phyloP scores from a whole-genome alignment of 2,888 invertebrate genomes.

The Erebia epiphron region DNA sequence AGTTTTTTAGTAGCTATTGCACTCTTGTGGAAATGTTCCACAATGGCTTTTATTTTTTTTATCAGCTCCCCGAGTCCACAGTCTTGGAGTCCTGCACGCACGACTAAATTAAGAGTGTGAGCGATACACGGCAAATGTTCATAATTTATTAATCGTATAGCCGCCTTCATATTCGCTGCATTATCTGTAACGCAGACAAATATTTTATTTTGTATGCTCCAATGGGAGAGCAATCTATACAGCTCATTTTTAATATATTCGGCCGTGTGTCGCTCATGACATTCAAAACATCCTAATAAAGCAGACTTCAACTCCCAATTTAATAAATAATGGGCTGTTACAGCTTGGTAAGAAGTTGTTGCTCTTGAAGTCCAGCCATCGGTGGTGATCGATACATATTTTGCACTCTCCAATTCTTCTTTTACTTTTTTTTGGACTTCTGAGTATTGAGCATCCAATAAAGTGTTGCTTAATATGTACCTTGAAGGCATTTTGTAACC shows the following conservation, averaged over 20 bases:
- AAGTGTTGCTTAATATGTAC: slow-evolving; percentile 42
- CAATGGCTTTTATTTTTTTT: too few relatives aligned
- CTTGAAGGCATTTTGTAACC: slow-evolving; percentile 43
- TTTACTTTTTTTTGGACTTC: slow-evolving; percentile 39
- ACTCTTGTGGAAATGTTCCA: too few relatives aligned
- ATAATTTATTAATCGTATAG: slow-evolving; percentile 44
- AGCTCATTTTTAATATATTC: slow-evolving; percentile 28
- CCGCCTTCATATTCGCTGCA: slow-evolving; percentile 47
- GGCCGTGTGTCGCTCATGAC: slow-evolving; percentile 35
- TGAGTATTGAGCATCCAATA: slow-evolving; percentile 41
- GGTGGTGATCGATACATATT: slow-evolving; percentile 42
- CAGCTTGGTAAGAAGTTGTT: slow-evolving; percentile 41
- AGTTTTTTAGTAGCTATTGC: too few relatives aligned
- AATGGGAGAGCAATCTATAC: slow-evolving; percentile 37
- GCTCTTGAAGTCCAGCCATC: too few relatives aligned
- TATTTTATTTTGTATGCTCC: slow-evolving; percentile 42
- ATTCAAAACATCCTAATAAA: slow-evolving; percentile 40
- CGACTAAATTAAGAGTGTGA: slow-evolving; percentile 45
- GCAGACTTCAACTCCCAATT: slow-evolving; percentile 41
- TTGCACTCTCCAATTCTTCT: slow-evolving; percentile 39
- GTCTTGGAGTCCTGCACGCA: too few relatives aligned
- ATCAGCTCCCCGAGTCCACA: too few relatives aligned
- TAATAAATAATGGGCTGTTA: slow-evolving; percentile 43
- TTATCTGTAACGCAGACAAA: slow-evolving; percentile 45
- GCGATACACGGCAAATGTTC: slow-evolving; percentile 46